Percentiles rank a stretch among this genome's conserved stretches.
phyloP scores from a whole-genome alignment of 30 jellyfish, hydroid and myxozoan species.

The Aurelia sp. region DNA sequence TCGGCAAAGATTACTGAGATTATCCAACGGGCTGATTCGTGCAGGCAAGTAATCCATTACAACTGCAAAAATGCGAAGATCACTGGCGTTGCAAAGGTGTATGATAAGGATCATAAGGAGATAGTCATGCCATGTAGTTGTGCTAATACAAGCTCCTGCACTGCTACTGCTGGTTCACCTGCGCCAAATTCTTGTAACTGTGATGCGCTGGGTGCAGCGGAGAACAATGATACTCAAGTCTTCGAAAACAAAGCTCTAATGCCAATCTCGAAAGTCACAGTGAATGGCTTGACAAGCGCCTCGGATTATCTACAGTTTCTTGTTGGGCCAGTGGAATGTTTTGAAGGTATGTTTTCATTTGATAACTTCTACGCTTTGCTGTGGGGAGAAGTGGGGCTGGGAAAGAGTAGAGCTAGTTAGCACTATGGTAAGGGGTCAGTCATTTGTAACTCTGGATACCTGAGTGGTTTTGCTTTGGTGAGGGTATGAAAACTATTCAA shows the following conservation, averaged over 20 bases:
- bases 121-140: no score
- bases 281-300: neutral
- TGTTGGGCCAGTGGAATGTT: constrained; percentile 22
- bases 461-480: neutral
- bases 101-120: no score
- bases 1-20: no score
- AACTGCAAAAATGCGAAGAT: no score
- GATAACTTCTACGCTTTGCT: no score
- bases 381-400: no score
- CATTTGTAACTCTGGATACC: neutral
- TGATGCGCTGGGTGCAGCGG: constrained; percentile 10
- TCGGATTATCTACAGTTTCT: neutral
- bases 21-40: no score
- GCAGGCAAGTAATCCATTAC: no score
- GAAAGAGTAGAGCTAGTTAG: no score
- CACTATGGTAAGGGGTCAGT: neutral
- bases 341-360: neutral
- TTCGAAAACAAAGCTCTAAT: neutral
- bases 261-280: constrained; percentile 24
- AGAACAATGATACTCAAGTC: neutral
- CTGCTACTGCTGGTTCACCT: no score
- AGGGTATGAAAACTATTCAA: constrained; percentile 10
- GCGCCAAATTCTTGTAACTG: neutral
- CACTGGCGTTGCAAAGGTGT: no score
- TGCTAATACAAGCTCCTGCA: no score